Evolutionary conservation across 2,113 vertebrate genomes (phyloP).

Genomic region (Atherinomorus stipes): DNA sequence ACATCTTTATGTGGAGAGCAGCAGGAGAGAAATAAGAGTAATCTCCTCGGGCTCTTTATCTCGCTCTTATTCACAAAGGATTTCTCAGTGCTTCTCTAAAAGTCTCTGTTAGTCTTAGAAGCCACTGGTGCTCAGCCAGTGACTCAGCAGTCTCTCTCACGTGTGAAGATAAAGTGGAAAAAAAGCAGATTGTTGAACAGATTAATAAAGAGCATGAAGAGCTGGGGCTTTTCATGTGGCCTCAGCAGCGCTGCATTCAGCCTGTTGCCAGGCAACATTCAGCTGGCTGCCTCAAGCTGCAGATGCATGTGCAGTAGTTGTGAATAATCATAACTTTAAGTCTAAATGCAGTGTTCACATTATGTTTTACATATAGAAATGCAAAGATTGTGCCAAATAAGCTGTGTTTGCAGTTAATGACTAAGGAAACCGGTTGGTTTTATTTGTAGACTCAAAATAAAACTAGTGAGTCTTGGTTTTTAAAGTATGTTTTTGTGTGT

Average conservation of each 20-base stretch:
- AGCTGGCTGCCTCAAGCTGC: slow-evolving; percentile 49
- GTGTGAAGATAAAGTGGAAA: slow-evolving; percentile 66
- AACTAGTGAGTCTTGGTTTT: neutral
- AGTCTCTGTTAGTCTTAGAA: slow-evolving; percentile 52
- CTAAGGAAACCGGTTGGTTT: neutral
- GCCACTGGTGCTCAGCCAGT: slow-evolving; percentile 45
- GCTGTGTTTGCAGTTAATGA: neutral
- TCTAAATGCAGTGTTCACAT: slow-evolving; percentile 1
- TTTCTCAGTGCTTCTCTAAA: slow-evolving; percentile 30
- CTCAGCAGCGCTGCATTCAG: slow-evolving; percentile 60
- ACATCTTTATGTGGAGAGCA: slow-evolving; percentile 55
- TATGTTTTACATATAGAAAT: slow-evolving; percentile 15
- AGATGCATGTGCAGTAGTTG: slow-evolving; percentile 42
- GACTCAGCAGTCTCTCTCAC: slow-evolving; percentile 68
- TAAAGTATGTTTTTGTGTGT: slow-evolving; percentile 6
- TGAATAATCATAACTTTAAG: slow-evolving; percentile 55
- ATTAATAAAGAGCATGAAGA: slow-evolving; percentile 63
- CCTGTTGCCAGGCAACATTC: slow-evolving; percentile 73
- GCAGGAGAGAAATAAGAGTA: slow-evolving; percentile 34
- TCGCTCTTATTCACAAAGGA: slow-evolving; percentile 1
- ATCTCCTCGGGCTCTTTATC: slow-evolving; percentile 24
- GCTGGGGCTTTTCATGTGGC: slow-evolving; percentile 48
- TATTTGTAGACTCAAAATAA: neutral
- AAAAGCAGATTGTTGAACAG: slow-evolving; percentile 73
- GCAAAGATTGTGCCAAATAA: slow-evolving; percentile 17